Evolutionary conservation across 2,888 invertebrate species (phyloP), one percentile per base, ranked within the genome.

Genomic region (Lucinisca nassula): DNA sequence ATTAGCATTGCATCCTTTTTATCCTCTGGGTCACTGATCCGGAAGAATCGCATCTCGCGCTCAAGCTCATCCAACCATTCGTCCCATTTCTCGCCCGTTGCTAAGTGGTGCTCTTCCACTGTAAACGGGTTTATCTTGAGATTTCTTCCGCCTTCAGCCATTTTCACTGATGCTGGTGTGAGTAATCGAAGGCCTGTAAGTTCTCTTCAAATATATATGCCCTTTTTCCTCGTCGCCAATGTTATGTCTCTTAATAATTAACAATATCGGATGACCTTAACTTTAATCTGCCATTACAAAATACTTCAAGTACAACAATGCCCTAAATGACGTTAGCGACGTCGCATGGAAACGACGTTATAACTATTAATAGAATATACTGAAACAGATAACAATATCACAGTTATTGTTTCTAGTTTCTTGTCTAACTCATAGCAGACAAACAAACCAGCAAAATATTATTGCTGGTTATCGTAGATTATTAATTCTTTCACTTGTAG

Each of bases 1-100:
- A 77, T 77, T 17, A 77, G 24, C 32, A 77, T 21, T 38, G 77
- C 77, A 35, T 77, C 77, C 58, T 77, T 77, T 24, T 77, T 77
- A 32, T 77, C 77, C 12, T 45, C 58, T 21, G 77, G 58, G 21
- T 77, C 55, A 10, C 37, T 58, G 35, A 77, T 77, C 32, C 77
- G 49, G 35, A 77, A 77, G 35, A 51, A 77, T 55, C 77, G 40
- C 21, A 77, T 51, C 24, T 77, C 58, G 3, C 77, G 8, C 35
- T 77, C 77, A 32, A 77, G 58, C n/a, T 58, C 58, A 14, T 58
- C 58, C 27, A 58, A 58, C 58, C 58, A 58, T 8, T 58, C 58
- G 8, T 58, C 58, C 58, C 58, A 58, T 58, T 58, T 58, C 27
- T 45, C 45, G 45, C 45, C 45, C 45, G 45, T 45, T 45, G 45